These are phyloP conservation scores for Platygyra sinensis DNA, from an alignment of 64 coral and sea anemone genomes.

Conservation along the genomic window DNA sequence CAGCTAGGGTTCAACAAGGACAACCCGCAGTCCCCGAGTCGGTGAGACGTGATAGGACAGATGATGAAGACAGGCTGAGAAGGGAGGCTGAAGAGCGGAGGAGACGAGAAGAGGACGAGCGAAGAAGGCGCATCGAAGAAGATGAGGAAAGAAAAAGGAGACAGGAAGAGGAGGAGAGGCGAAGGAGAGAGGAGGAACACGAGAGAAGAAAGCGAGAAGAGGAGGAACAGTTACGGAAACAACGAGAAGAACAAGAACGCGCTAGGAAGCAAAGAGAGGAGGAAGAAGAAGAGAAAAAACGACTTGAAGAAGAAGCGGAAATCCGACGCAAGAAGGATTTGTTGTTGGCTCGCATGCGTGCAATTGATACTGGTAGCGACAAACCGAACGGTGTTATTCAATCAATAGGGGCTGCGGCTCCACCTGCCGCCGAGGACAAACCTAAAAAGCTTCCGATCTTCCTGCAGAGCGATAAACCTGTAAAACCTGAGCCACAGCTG, in stretches of 20 bases:
- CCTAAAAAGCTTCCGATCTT: slow-evolving; percentile 89
- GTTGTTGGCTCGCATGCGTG: slow-evolving; percentile 78
- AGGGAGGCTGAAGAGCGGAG: slow-evolving; percentile 34
- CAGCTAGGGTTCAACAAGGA: neutral
- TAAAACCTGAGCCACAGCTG: slow-evolving; percentile 33
- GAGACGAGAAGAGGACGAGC: slow-evolving; percentile 32
- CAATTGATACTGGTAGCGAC: slow-evolving; percentile 56
- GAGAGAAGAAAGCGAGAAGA: slow-evolving; percentile 37
- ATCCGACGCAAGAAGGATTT: slow-evolving; percentile 77
- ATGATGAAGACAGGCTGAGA: neutral
- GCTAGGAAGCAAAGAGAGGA: slow-evolving; percentile 54
- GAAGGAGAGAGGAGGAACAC: slow-evolving; percentile 24
- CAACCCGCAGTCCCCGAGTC: neutral
- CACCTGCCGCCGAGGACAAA: slow-evolving; percentile 55
- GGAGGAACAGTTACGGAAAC: slow-evolving; percentile 29
- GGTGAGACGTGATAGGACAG: slow-evolving; percentile 12
- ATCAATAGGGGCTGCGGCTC: neutral
- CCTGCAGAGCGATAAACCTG: slow-evolving; percentile 45
- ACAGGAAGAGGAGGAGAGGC: slow-evolving; percentile 37
- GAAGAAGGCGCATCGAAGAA: slow-evolving; percentile 22
- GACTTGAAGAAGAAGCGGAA: slow-evolving; percentile 73
- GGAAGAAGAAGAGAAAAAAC: slow-evolving; percentile 61
- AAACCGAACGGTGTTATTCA: slow-evolving; percentile 52
- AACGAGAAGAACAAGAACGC: slow-evolving; percentile 46
- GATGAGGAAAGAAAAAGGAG: slow-evolving; percentile 42